Evolutionary conservation across 2,888 invertebrate genomes (phyloP).

Genomic region (Labia minor): DNA sequence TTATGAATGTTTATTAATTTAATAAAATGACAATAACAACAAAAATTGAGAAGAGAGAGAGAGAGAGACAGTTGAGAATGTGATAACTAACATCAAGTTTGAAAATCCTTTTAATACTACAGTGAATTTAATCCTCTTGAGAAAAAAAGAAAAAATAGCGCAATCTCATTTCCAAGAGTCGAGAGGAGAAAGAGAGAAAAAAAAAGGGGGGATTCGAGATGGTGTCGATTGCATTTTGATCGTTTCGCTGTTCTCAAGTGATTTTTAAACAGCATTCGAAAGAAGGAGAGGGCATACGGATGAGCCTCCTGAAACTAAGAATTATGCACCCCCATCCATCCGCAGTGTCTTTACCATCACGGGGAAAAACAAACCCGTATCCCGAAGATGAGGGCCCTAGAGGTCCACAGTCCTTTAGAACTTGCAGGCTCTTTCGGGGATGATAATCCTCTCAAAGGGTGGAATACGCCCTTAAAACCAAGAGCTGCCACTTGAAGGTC

Average conservation of each 20-base stretch:
- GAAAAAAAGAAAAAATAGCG: not conserved
- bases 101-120: not conserved
- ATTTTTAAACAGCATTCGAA: not conserved
- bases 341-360: not conserved
- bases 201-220: not conserved
- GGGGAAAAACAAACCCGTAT: not conserved
- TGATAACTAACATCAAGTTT: not conserved
- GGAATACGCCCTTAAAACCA: not conserved
- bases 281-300: too few species aligned
- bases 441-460: not conserved
- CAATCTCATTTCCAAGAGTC: not conserved
- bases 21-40: not conserved
- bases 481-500: not conserved
- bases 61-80: not conserved
- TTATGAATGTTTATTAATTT: not conserved
- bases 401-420: not conserved
- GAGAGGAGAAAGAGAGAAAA: not conserved
- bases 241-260: not conserved
- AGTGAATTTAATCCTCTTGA: not conserved
- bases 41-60: too few species aligned
- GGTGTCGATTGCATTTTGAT: constrained; percentile 13
- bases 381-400: not conserved
- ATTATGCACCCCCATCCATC: not conserved
- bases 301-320: not conserved
- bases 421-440: not conserved